A percentile compares a stretch with the other conserved stretches of the same genome.
phyloP scores from a whole-genome alignment of 2,113 vertebrate genomes.

The Apteryx owenii region DNA sequence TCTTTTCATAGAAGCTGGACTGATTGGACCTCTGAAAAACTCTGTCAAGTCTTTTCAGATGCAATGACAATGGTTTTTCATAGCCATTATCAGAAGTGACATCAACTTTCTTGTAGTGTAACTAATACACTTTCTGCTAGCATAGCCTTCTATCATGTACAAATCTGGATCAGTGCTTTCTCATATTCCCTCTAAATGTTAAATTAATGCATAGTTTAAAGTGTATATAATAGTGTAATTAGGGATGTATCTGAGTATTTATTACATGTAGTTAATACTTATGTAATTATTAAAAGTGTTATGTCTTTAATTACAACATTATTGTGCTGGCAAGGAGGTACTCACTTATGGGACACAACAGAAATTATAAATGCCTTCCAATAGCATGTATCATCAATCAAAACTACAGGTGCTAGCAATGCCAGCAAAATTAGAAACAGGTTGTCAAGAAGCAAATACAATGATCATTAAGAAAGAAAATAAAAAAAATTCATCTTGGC shows the following conservation, averaged over 20 bases:
- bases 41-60: background rate
- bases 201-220: background rate
- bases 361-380: constrained; percentile 21
- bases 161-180: background rate
- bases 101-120: background rate
- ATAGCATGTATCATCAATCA: constrained; percentile 13
- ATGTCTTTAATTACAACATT: background rate
- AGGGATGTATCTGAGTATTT: background rate
- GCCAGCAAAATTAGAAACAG: background rate
- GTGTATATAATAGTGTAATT: background rate
- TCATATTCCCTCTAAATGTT: background rate
- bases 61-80: background rate
- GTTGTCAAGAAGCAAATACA: constrained; percentile 1
- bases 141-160: background rate
- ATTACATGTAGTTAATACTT: background rate
- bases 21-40: background rate
- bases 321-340: background rate
- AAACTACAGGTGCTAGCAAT: background rate
- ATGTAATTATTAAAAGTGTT: background rate
- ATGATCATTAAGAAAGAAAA: background rate
- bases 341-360: background rate
- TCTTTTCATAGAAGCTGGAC: background rate
- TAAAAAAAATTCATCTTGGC: background rate
- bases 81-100: background rate
- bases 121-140: background rate